Conservation (phyloP, 92 coral and sea anemone genomes). For the Epizoanthus fatuus region DNA sequence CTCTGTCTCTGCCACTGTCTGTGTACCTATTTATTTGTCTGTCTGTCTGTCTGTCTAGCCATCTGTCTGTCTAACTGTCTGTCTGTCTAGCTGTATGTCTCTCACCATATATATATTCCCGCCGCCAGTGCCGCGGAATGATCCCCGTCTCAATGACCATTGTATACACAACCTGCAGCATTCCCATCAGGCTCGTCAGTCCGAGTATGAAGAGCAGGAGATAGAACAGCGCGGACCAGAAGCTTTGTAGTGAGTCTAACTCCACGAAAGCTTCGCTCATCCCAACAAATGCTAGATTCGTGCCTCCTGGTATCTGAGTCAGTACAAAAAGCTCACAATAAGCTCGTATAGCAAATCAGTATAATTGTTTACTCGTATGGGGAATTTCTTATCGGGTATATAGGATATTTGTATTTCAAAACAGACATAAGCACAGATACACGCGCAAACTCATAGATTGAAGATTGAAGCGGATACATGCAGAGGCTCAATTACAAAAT, state of each 20-base stretch:
- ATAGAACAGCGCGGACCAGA: constrained; percentile 89
- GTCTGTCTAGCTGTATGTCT: neutral
- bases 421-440: too few species aligned
- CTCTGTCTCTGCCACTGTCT: too few species aligned
- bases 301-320: constrained; percentile 89
- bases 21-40: too few species aligned
- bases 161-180: constrained; percentile 77
- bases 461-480: too few species aligned
- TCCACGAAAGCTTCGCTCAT: constrained; percentile 89
- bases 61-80: neutral
- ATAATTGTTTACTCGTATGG: too few species aligned
- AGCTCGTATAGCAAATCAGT: too few species aligned
- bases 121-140: constrained; percentile 74
- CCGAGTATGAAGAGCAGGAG: constrained; percentile 87
- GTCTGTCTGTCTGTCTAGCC: too few species aligned
- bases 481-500: too few species aligned
- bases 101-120: constrained; percentile 89
- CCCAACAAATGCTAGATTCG: constrained; percentile 93
- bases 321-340: too few species aligned
- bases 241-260: constrained; percentile 56
- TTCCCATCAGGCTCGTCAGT: constrained; percentile 86
- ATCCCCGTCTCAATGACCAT: constrained; percentile 72
- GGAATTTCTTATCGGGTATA: too few species aligned
- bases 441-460: too few species aligned
- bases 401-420: too few species aligned